Evolutionary conservation across 1,140 invertebrate genomes (phyloP), one percentile per base, ranked within the genome.

Genomic region (Drosophila nebulosa): DNA sequence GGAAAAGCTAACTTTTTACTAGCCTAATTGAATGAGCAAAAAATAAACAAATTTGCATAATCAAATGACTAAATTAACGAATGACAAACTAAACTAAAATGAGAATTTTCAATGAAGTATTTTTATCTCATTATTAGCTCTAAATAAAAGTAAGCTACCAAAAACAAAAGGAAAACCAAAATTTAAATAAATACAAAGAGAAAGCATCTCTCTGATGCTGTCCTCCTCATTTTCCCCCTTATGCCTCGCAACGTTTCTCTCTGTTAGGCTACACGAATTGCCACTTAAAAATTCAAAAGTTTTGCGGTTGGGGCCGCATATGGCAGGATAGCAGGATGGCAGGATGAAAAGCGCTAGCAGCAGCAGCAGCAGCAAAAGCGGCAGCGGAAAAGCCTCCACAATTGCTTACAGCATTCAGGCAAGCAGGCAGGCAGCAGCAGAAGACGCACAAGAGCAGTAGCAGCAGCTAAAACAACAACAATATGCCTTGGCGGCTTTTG

Each of bases 241-340:
- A 2, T 18, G 16, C 16, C 12, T 12, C 7, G 10, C 39, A 42
- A 16, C 35, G 14, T 39, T 39, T 39, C 36, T 39, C 36, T 46
- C 39, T 18, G 64, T 27, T 24, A 10, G 50, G 42, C 57, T 80
- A 89, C 84, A 85, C 79, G 80, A 84, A 80, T 80, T 89, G 85
- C 85, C 85, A 89, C 84, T 89, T 89, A 89, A 89, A 89, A 89
- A 89, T 89, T 89, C 85, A 89, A 89, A 80, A 89, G 79, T 86
- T 88, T 78, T 86, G 83, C 66, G 83, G 81, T 70, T 46, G 39
- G 39, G 74, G 74, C 36, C 81, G 81, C 80, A 84, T 84, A 84
- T 84, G 80, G 81, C 73, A 64, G 56, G 69, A 39, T 30, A 57
- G 42, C 14, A 39, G n/a, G n/a, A n/a, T n/a, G n/a, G n/a, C n/a